These are phyloP conservation scores for Chloroceryle inda DNA, from an alignment of 2,797 vertebrate genomes.

Conservation along the genomic window DNA sequence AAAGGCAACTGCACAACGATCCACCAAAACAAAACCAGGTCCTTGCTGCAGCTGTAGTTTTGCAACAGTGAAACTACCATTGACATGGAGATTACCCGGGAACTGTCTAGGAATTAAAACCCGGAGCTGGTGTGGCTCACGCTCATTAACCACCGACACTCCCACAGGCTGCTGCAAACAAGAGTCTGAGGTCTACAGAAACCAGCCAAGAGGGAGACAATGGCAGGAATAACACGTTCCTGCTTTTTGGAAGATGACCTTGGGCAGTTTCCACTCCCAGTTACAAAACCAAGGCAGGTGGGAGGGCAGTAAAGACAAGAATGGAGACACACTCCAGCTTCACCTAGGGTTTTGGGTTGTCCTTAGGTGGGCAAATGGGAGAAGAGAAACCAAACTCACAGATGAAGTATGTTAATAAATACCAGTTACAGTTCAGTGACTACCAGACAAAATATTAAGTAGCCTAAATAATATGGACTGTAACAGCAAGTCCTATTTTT, in stretches of 20 bases:
- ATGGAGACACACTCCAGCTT: background rate
- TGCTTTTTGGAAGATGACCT: background rate
- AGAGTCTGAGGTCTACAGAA: background rate
- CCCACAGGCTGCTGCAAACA: background rate
- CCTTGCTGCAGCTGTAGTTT: background rate
- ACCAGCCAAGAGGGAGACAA: background rate
- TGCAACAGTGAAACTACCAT: background rate
- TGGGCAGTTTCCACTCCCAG: background rate
- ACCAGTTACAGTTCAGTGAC: background rate
- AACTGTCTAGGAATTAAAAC: constrained; percentile 3
- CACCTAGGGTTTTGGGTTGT: accelerated
- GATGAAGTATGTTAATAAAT: background rate
- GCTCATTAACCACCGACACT: background rate
- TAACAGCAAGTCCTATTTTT: background rate
- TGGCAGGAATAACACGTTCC: accelerated
- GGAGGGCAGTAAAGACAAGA: background rate
- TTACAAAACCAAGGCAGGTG: background rate
- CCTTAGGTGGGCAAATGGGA: background rate
- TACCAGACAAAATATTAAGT: background rate
- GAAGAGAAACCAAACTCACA: background rate
- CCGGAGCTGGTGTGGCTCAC: background rate
- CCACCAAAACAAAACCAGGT: background rate
- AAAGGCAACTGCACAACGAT: accelerated
- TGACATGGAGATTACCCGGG: background rate
- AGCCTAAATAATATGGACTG: background rate